A percentile compares a stretch with the other conserved stretches of the same genome.
Evolutionary conservation across 2,797 vertebrate species (phyloP).

Genomic region (Phoeniculus purpureus): DNA sequence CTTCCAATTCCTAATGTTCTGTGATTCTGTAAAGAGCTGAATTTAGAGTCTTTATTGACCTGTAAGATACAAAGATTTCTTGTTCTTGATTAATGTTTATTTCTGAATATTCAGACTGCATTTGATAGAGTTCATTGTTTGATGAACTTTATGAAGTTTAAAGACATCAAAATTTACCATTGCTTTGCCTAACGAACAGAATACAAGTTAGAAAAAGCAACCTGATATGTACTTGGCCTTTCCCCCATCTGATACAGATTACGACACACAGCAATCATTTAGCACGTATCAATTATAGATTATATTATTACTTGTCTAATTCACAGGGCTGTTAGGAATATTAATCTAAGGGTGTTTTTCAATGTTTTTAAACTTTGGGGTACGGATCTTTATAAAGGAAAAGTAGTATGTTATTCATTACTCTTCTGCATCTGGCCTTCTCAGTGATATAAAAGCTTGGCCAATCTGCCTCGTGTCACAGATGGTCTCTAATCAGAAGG

Average conservation of each 20-base stretch:
- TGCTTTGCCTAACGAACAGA: neutral
- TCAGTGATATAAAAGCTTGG: neutral
- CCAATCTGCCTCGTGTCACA: neutral
- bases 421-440: neutral
- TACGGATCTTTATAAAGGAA: neutral
- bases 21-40: neutral
- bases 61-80: neutral
- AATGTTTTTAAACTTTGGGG: neutral
- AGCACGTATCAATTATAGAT: neutral
- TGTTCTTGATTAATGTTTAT: neutral
- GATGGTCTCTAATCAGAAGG: neutral
- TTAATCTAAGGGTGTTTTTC: neutral
- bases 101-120: neutral
- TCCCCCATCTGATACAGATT: neutral
- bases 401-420: neutral
- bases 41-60: neutral
- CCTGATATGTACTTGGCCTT: accelerated
- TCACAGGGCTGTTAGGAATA: neutral
- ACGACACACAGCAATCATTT: neutral
- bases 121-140: neutral
- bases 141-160: neutral
- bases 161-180: neutral
- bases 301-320: neutral
- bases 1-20: too few species aligned
- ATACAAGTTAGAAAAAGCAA: neutral